These are phyloP conservation scores for Anagrus nilaparvatae DNA, from an alignment of 1,140 invertebrate species.

Conservation along the genomic window DNA sequence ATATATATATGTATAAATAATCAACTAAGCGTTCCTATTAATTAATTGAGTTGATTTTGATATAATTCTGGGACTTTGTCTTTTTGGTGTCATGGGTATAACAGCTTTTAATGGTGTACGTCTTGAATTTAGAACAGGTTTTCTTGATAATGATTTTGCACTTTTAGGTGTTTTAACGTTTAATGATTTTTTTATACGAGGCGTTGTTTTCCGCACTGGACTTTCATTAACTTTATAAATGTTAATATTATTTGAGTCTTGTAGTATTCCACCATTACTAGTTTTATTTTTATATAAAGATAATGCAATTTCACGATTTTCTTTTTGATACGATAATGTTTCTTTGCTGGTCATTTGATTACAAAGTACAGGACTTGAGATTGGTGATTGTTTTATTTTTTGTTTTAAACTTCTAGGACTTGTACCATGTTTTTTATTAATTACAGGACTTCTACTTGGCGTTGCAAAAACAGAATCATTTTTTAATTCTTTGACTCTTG, in stretches of 20 bases:
- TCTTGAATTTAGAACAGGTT: conserved; percentile 25
- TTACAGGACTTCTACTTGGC: neutral
- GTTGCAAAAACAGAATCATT: too few relatives aligned
- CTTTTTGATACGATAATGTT: conserved; percentile 16
- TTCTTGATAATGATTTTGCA: conserved; percentile 27
- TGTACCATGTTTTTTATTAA: conserved; percentile 17
- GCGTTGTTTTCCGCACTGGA: conserved; percentile 28
- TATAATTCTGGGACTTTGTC: conserved; percentile 32
- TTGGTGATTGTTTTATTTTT: too few relatives aligned
- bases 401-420: conserved; percentile 20
- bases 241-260: conserved; percentile 20
- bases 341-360: neutral
- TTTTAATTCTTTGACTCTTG: conserved; percentile 11
- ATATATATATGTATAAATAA: too few relatives aligned
- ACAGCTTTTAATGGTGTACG: conserved; percentile 38
- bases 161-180: conserved; percentile 35
- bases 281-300: conserved; percentile 4
- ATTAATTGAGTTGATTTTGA: conserved; percentile 25
- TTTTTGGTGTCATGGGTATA: conserved; percentile 31
- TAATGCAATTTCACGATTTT: conserved; percentile 17
- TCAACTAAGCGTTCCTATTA: conserved; percentile 19
- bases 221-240: conserved; percentile 21
- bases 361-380: too few relatives aligned
- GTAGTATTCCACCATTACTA: conserved; percentile 5
- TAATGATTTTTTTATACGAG: conserved; percentile 37